Conservation (phyloP, 1,140 invertebrate species). For the Zelostemma sp. region DNA sequence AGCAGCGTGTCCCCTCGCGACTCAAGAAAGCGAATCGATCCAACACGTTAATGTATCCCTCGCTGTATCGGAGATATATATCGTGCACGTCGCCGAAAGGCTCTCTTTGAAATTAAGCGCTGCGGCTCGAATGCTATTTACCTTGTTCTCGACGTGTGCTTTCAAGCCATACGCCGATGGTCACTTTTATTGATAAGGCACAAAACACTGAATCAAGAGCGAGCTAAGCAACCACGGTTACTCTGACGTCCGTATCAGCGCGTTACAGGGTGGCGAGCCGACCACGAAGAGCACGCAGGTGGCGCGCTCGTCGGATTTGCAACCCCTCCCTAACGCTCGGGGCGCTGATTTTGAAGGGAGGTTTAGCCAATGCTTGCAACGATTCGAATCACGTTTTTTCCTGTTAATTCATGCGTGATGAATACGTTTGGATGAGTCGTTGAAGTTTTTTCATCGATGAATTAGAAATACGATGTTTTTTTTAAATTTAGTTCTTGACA, state of each 20-base stretch:
- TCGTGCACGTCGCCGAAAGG: slow-evolving; percentile 28
- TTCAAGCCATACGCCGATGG: slow-evolving; percentile 46
- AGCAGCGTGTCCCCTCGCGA: slow-evolving; percentile 43
- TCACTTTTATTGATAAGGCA: slow-evolving; percentile 51
- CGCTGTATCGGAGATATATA: slow-evolving; percentile 41
- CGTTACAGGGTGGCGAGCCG: slow-evolving; percentile 54
- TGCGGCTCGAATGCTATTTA: slow-evolving; percentile 38
- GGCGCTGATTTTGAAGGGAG: slow-evolving; percentile 8
- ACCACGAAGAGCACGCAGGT: slow-evolving; percentile 51
- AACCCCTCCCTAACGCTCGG: slow-evolving; percentile 36
- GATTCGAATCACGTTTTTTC: too few species aligned
- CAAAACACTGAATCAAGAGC: slow-evolving; percentile 29
- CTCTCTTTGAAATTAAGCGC: slow-evolving; percentile 9
- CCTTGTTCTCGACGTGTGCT: slow-evolving; percentile 44
- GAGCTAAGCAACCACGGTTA: slow-evolving; percentile 47
- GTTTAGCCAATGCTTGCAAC: too few species aligned
- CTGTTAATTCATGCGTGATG: too few species aligned
- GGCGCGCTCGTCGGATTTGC: slow-evolving; percentile 48
- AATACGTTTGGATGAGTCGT: too few species aligned
- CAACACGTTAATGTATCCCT: slow-evolving; percentile 57
- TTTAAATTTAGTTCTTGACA: too few species aligned
- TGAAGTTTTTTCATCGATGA: too few species aligned
- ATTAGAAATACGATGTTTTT: too few species aligned
- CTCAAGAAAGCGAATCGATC: slow-evolving; percentile 60
- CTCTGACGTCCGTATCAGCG: slow-evolving; percentile 49